Percentiles rank a stretch among this genome's conserved stretches.
Conservation (phyloP, 2,888 invertebrate genomes). For the Monoplex corrugatus region DNA sequence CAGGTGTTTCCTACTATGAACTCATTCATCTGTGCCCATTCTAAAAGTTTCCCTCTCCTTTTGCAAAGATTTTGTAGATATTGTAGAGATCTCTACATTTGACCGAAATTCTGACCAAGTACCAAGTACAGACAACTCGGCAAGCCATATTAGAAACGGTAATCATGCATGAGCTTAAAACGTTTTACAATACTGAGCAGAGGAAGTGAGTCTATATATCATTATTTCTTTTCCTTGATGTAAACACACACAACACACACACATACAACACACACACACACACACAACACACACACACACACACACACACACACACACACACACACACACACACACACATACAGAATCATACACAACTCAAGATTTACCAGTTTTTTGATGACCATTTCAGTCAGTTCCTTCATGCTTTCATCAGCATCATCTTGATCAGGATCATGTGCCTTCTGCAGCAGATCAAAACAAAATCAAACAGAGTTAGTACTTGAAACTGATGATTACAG, state of each 20-base stretch:
- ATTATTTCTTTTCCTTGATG: neutral
- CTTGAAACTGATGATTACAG: too few species aligned
- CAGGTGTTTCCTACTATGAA: too few species aligned
- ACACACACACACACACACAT: too few species aligned
- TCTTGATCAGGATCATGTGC: conserved; percentile 86
- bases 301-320: neutral
- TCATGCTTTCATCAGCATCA: conserved; percentile 92
- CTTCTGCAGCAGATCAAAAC: conserved; percentile 23
- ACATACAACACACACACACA: neutral
- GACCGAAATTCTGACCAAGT: too few species aligned
- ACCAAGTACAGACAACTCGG: too few species aligned
- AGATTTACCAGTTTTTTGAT: conserved; percentile 87
- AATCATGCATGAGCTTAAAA: neutral
- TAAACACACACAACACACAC: neutral
- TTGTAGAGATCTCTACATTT: too few species aligned
- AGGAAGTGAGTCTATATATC: neutral
- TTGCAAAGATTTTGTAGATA: too few species aligned
- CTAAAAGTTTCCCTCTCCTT: too few species aligned
- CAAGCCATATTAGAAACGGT: neutral
- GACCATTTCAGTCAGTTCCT: conserved; percentile 88
- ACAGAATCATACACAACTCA: too few species aligned
- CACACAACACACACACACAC: neutral
- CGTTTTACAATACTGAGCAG: neutral
- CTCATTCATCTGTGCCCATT: too few species aligned
- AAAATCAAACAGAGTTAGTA: too few species aligned